Evolutionary conservation across 1,140 invertebrate genomes (phyloP), one percentile per base, ranked within the genome.

Genomic region (Drosophila pandora): DNA sequence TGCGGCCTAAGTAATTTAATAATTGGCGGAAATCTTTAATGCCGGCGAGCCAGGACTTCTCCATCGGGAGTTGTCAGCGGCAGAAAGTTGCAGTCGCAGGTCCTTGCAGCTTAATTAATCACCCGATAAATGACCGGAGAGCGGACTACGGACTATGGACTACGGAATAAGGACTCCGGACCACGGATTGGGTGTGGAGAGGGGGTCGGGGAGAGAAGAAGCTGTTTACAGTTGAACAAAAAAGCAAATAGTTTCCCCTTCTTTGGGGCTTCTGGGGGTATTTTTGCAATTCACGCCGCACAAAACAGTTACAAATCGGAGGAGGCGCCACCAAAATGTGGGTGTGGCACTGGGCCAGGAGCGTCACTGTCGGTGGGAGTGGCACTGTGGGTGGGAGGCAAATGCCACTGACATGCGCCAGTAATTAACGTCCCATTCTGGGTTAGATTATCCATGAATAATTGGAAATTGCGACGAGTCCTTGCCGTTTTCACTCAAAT

Each of bases 381-480:
- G 32, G 45, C 25, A 1, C 8, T 12, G 56, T 10, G 25, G 6
- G 60, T 3, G 17, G 21, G 25, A 17, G 34, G 1, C 10, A 63
- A 63, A 67, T 85, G 83, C 50, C 83, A 69, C 52, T 83, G 82
- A 87, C 83, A 88, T 83, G 82, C 82, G 78, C 79, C 55, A 64
- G 90, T 90, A 91, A 91, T 91, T 90, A 91, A 91, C 79, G 90
- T 91, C 90, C 90, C 90, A 91, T 91, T 91, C 80, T 70, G 79
- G 90, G 85, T 90, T 91, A 91, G 84, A 91, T 91, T 91, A 88
- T 87, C 90, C 90, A 80, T 91, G 77, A 91, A 87, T 91, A 91
- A 91, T 89, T 90, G 90, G 79, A 49, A 69, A 82, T 70, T 54
- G 63, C 62, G 65, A 73, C 25, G 25, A 28, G 61, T 50, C 56